Evolutionary conservation across 2,797 vertebrate species (phyloP), one percentile per base, ranked within the genome.

Genomic region (Tamandua tetradactyla): DNA sequence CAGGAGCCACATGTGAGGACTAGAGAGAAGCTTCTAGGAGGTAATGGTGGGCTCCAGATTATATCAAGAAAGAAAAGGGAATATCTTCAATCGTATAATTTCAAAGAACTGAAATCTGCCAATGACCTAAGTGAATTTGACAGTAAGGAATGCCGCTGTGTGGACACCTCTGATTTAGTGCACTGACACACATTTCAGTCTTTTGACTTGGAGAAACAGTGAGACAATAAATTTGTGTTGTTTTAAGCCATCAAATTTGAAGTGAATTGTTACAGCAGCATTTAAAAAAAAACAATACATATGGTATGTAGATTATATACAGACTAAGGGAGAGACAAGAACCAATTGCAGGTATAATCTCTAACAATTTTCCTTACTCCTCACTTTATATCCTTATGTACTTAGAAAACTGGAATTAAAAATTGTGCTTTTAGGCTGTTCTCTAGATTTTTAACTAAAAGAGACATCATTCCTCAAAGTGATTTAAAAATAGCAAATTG

Each of bases 361-460:
- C 47, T 49, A 57, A 49, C 6, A 69, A 22, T 85, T 62, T 93
- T 64, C 44, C 52, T 59, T 52, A 59, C 2, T 71, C 7, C 7
- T 20, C 20, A 35, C 17, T n/a, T 92, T 23, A 35, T 68, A 72
- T 76, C 49, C 32, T 89, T 30, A 42, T 25, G 62, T 75, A 84
- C 7, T 74, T 4, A 32, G 18, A 20, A 85, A 32, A 2, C 37
- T 91, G 40, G 30, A 57, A 49, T 42, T 49, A 89, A 79, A 81
- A 82, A 66, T 20, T 59, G 15, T 42, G 40, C 11, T 76, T 82
- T 92, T 85, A 18, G 82, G 74, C 4, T 72, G 88, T 69, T 30
- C 5, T 72, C 17, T 32, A 71, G 40, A 71, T n/a, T 86, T 92
- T 93, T 71, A 87, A 79, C 42, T 83, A 49, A 80, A 95, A 61